Evolutionary conservation across 2,888 invertebrate genomes (phyloP).

Genomic region (Lamproptera curius): DNA sequence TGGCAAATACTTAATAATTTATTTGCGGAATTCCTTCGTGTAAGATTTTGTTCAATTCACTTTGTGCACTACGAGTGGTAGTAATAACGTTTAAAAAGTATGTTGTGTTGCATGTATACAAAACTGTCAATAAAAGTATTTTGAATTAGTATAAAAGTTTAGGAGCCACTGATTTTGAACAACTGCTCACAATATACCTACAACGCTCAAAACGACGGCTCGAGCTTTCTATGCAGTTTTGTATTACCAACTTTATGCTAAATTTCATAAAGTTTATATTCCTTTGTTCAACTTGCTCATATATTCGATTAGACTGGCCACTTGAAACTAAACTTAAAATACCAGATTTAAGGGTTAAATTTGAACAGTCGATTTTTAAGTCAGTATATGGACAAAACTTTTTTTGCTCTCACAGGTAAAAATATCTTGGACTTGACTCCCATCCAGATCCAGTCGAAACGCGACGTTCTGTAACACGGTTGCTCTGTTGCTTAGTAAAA

Average conservation of each 20-base stretch:
- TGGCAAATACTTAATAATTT: no score
- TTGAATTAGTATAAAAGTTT: slow-evolving; percentile 35
- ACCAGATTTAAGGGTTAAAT: slow-evolving; percentile 14
- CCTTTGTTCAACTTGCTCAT: slow-evolving; percentile 30
- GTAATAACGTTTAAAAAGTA: no score
- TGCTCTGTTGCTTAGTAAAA: slow-evolving; percentile 24
- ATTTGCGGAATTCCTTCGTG: no score
- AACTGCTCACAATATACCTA: slow-evolving; percentile 68
- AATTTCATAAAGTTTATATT: slow-evolving; percentile 25
- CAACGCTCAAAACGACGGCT: slow-evolving; percentile 43
- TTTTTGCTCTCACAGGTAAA: slow-evolving; percentile 72
- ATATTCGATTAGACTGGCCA: slow-evolving; percentile 41
- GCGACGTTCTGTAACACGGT: slow-evolving; percentile 45
- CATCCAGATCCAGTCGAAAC: slow-evolving; percentile 64
- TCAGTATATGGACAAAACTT: slow-evolving; percentile 44
- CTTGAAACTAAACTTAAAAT: slow-evolving; percentile 25
- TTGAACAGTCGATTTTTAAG: slow-evolving; percentile 32
- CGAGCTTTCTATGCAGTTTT: slow-evolving; percentile 39
- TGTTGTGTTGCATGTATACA: no score
- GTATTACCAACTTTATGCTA: slow-evolving; percentile 21
- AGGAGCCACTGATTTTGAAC: slow-evolving; percentile 50
- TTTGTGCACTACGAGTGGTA: no score
- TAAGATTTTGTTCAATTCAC: no score
- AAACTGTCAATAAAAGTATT: not conserved
- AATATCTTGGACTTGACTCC: slow-evolving; percentile 57